Evolutionary conservation across 2,113 vertebrate species (phyloP).

Genomic region (Carlito syrichta): DNA sequence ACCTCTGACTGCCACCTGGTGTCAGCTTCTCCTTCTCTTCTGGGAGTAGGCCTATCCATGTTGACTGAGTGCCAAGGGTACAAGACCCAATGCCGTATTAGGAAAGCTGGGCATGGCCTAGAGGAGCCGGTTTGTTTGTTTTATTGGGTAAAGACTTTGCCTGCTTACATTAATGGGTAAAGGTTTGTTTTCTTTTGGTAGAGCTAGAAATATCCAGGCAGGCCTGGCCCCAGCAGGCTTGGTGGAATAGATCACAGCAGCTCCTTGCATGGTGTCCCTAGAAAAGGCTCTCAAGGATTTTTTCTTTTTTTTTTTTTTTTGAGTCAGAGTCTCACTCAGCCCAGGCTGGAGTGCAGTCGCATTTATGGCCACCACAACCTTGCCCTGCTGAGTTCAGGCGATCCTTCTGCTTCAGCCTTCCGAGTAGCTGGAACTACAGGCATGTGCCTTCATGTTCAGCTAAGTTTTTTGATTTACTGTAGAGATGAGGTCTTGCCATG

Average conservation of each 20-base stretch:
- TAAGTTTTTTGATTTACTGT: no score
- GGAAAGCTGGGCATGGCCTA: not conserved
- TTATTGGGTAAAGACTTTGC: slow-evolving; percentile 54
- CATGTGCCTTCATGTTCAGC: no score
- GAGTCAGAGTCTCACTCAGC: no score
- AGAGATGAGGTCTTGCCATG: no score
- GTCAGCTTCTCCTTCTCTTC: not conserved
- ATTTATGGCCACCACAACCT: no score
- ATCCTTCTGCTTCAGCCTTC: no score
- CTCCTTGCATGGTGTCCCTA: not conserved
- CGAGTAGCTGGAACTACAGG: no score
- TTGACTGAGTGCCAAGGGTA: not conserved
- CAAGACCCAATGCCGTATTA: not conserved
- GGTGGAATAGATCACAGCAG: not conserved
- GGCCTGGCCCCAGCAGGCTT: not conserved
- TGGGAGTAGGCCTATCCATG: not conserved
- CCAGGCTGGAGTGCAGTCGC: no score
- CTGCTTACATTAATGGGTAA: slow-evolving; percentile 48
- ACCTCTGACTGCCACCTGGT: not conserved
- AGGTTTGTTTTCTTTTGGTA: slow-evolving; percentile 64
- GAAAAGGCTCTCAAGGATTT: not conserved
- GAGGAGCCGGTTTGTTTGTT: slow-evolving; percentile 29
- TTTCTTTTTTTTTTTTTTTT: no score
- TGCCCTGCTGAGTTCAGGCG: no score
- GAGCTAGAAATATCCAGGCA: slow-evolving; percentile 54